phyloP scores from a whole-genome alignment of 2,797 vertebrate genomes.

The Coranthus polyacanthus region DNA sequence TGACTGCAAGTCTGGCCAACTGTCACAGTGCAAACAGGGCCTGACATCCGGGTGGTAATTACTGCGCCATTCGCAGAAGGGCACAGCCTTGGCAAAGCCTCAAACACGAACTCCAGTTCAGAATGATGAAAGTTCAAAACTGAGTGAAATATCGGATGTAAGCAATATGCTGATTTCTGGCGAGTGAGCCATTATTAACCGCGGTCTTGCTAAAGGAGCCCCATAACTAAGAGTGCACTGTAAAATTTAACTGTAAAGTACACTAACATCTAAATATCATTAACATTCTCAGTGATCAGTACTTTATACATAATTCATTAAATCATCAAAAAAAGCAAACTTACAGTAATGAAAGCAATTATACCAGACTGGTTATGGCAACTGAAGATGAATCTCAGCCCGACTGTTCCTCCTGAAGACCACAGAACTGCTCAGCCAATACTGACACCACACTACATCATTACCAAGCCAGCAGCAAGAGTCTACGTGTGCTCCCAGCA shows the following conservation, averaged over 20 bases:
- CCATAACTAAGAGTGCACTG: conserved; percentile 4
- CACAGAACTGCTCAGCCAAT: conserved; percentile 19
- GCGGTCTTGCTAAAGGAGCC: conserved; percentile 2
- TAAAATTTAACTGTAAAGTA: too few relatives aligned
- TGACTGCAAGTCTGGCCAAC: conserved; percentile 49
- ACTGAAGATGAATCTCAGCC: conserved; percentile 5
- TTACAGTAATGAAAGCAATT: background rate
- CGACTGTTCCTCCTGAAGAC: conserved; percentile 11
- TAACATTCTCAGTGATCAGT: conserved; percentile 29
- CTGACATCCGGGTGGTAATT: conserved; percentile 57
- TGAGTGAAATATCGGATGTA: conserved; percentile 22
- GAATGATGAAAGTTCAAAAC: conserved; percentile 28
- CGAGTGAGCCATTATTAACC: conserved; percentile 11
- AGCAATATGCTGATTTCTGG: conserved; percentile 27
- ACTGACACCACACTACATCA: conserved; percentile 27
- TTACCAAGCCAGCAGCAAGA: conserved; percentile 32
- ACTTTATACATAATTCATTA: conserved; percentile 69
- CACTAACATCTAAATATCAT: conserved; percentile 30
- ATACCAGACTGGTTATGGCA: conserved; percentile 7
- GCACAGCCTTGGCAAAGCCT: conserved; percentile 40
- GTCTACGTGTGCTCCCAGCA: conserved; percentile 15
- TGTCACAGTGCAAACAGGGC: conserved; percentile 49
- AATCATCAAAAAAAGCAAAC: background rate
- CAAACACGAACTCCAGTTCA: conserved; percentile 27
- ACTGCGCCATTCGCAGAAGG: conserved; percentile 42